A percentile compares a stretch with the other conserved stretches of the same genome.
Conservation (phyloP, 2,113 vertebrate species). For the Mesocricetus auratus region DNA sequence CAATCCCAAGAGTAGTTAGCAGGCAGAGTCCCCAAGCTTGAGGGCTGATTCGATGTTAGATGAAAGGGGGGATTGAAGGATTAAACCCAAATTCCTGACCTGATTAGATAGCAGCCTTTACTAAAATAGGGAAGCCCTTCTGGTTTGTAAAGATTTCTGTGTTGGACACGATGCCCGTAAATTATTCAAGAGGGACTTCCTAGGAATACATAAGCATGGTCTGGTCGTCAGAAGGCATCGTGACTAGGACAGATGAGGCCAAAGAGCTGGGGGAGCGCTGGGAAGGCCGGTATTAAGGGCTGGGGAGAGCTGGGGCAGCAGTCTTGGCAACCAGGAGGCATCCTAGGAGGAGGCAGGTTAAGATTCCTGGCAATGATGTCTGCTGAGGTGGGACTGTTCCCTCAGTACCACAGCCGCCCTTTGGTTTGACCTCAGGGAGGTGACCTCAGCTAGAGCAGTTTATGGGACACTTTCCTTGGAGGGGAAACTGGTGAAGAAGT, state of each 20-base stretch:
- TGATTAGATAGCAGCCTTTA: background rate
- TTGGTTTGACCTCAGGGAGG: background rate
- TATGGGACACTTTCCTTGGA: background rate
- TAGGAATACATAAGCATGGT: background rate
- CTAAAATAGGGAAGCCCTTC: background rate
- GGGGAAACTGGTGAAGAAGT: background rate
- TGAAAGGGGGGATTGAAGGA: background rate
- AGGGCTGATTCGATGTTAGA: background rate
- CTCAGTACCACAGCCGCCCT: background rate
- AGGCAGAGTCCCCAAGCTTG: background rate
- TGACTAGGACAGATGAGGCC: background rate
- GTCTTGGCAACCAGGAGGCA: background rate
- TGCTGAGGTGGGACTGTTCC: background rate
- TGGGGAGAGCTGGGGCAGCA: background rate
- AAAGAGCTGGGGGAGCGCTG: background rate
- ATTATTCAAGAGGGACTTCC: background rate
- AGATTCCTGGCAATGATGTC: background rate
- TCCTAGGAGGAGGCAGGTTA: background rate
- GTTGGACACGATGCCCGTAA: fast-evolving
- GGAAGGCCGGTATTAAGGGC: background rate
- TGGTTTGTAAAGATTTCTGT: background rate
- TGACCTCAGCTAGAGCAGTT: background rate
- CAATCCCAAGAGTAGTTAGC: background rate
- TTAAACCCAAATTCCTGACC: background rate
- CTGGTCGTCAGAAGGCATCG: background rate